A percentile compares a stretch with the other conserved stretches of the same genome.
These are phyloP conservation scores for Sphaerolaimus hirsutus DNA, from an alignment of 2,888 invertebrate genomes.

Conservation along the genomic window DNA sequence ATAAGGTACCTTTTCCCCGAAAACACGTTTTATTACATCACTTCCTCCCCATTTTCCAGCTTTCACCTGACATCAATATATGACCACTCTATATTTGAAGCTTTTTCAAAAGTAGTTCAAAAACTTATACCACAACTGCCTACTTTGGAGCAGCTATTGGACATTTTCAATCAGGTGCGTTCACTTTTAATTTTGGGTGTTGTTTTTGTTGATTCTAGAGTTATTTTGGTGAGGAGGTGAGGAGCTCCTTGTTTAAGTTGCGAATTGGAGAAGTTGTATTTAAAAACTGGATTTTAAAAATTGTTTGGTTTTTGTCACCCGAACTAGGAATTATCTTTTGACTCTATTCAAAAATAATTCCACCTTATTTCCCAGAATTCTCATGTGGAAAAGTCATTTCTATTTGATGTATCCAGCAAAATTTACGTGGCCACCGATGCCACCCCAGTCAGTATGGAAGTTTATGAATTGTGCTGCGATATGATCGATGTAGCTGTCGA, in stretches of 20 bases:
- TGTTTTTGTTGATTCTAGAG: no score
- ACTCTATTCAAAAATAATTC: background rate
- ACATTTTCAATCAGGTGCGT: constrained; percentile 81
- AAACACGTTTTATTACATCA: no score
- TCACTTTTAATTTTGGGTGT: background rate
- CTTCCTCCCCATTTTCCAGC: constrained; percentile 9
- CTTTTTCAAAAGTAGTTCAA: constrained; percentile 97
- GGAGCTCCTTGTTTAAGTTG: no score
- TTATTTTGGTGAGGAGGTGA: no score
- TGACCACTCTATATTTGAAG: constrained; percentile 98
- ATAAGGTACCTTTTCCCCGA: no score
- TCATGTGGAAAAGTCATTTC: constrained; percentile 92
- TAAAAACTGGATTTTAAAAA: no score
- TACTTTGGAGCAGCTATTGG: constrained; percentile 80
- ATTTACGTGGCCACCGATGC: constrained; percentile 99
- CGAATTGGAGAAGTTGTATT: no score
- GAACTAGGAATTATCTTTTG: no score
- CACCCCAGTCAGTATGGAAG: constrained; percentile 96
- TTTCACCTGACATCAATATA: constrained; percentile 96
- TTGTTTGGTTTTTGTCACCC: no score
- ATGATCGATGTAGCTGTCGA: constrained; percentile 99
- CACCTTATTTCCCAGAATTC: constrained; percentile 49
- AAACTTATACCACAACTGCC: constrained; percentile 90
- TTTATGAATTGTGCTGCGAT: constrained; percentile 96
- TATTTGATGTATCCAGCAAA: constrained; percentile 80